These are phyloP conservation scores for Gadus macrocephalus DNA, from an alignment of 2,113 vertebrate genomes.

Conservation along the genomic window DNA sequence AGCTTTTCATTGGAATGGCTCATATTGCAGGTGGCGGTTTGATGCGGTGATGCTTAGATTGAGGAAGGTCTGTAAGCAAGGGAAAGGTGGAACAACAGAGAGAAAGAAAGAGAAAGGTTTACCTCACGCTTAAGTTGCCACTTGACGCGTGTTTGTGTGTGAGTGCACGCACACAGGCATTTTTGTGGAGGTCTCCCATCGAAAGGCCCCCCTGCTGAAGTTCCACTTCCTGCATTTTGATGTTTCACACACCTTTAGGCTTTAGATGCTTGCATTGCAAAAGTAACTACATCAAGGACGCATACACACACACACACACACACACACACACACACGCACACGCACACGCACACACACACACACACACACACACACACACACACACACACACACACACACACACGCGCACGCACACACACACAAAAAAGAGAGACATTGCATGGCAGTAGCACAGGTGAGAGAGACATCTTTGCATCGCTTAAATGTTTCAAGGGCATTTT, in stretches of 20 bases:
- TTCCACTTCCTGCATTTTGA: conserved; percentile 69
- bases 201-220: conserved; percentile 18
- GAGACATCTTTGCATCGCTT: conserved; percentile 43
- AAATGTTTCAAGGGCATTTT: conserved; percentile 64
- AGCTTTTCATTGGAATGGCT: conserved; percentile 48
- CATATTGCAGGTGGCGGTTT: conserved; percentile 52
- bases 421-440: conserved; percentile 22
- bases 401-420: conserved; percentile 22
- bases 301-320: no score
- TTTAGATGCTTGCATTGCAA: conserved; percentile 47
- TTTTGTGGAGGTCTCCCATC: conserved; percentile 48
- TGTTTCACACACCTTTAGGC: conserved; percentile 18
- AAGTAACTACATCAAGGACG: not conserved
- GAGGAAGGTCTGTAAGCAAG: conserved; percentile 18
- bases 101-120: not conserved
- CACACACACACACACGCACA: conserved; percentile 29
- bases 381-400: conserved; percentile 1
- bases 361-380: not conserved
- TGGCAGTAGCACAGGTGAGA: conserved; percentile 61
- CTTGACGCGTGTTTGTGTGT: conserved; percentile 2
- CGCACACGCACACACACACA: conserved; percentile 20
- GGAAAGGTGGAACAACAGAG: not conserved
- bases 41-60: conserved; percentile 27
- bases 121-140: not conserved
- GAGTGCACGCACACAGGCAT: not conserved